Evolutionary conservation across 1,140 invertebrate genomes (phyloP), one percentile per base, ranked within the genome.

Genomic region (Antheraea mylitta): DNA sequence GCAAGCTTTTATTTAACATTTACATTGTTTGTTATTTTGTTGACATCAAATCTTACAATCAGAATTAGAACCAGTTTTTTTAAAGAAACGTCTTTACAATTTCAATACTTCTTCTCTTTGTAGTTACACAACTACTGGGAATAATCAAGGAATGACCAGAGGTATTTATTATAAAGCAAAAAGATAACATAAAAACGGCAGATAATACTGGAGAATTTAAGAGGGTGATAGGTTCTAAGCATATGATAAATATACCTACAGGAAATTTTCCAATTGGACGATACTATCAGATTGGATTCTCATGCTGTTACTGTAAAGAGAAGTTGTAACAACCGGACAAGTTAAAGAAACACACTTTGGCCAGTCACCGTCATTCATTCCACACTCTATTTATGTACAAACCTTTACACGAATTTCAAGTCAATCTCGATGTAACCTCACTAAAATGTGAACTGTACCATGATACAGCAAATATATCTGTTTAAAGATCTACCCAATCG

Each of bases 231-330:
- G 7, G 13, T 11, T 7, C 8, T n/a, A 63, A 37, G 13, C 61
- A 63, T 36, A 4, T 63, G 11, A 8, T 66, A 6, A 69, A 75
- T 58, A 63, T 73, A n/a, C n/a, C n/a, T n/a, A n/a, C 64, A 58
- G n/a, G 48, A 38, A n/a, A 66, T 73, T 19, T n/a, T 73, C 67
- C 67, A 0, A 71, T 74, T n/a, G 53, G 42, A 30, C 37, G 38
- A 13, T 48, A 48, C 19, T 22, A 58, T 18, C 59, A 53, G 18
- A 37, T 68, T 6, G 66, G 69, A 9, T 74, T 71, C 18, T 61
- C 30, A n/a, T 74, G 72, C 18, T 69, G 45, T 37, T 74, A 66
- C 22, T 74, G 72, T 36, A 48, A 22, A 0, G 59, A 73, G n/a
- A 58, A 58, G 4, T 68, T 68, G 13, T 10, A 37, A 18, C 18